Base-by-base conservation (phyloP, 2,113 vertebrate genomes). In the Forbesichthys agassizii region DNA sequence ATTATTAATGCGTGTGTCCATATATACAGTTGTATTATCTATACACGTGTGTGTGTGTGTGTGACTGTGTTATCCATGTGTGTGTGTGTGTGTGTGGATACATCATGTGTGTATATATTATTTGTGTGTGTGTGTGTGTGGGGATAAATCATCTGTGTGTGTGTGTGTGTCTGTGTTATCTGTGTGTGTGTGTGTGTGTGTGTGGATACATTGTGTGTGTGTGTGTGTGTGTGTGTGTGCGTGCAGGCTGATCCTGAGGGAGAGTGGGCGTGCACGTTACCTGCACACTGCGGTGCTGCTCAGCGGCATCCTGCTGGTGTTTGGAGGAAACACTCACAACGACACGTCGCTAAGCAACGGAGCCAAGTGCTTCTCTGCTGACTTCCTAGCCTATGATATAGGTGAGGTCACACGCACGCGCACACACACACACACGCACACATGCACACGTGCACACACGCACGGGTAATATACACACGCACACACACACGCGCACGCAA, bases 291-390 rank as follows among this genome's bases (percentile, higher is more conserved):
- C 94, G 5, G 94, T 94, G 86, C 93, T 97, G 27, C 60, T 94
- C 80, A 94, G 94, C 2, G 95, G 96, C 20, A 93, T 93, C 3
- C 89, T 97, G 90, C 89, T 98, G 89, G 94, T 97, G 49, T 97
- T 96, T 11, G 96, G 96, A 1, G 96, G 96, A 10, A 97, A 98
- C 88, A 97, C 96, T 0, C 95, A 98, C 92, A 98, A 98, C 0
- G 96, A 98, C 91, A 98, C 95, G 0, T 96, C 96, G 5, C 95
- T 96, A 82, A 98, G 96, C 91, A 94, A 95, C 0, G 95, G 96
- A 0, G 95, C 96, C 3, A 98, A 97, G 69, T 97, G 96, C 84
- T 98, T 97, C 46, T 98, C 95, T 18, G 92, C 95, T 0, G 96
- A 98, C 80, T 96, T 98, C 64, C 94, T 96, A 92, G 94, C 94